phyloP scores from a whole-genome alignment of 2,888 invertebrate species.

The Volucella bombylans region DNA sequence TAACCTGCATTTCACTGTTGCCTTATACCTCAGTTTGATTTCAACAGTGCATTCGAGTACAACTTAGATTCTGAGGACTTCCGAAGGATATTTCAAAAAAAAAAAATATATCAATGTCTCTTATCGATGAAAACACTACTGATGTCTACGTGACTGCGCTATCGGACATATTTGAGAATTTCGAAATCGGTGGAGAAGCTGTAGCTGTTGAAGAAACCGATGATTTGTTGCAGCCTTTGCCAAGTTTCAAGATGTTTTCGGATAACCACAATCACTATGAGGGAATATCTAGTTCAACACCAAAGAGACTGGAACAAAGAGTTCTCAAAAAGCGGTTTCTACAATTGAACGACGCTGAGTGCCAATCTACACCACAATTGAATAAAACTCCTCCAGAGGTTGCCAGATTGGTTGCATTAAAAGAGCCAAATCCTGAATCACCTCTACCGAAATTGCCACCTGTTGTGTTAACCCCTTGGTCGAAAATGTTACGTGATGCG shows the following conservation, averaged over 20 bases:
- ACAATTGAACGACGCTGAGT: constrained; percentile 9
- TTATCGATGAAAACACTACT: constrained; percentile 28
- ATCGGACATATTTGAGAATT: constrained; percentile 43
- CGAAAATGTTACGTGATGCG: constrained; percentile 61
- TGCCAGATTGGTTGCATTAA: constrained; percentile 16
- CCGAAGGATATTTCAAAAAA: constrained; percentile 19
- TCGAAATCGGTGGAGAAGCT: constrained; percentile 32
- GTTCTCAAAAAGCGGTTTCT: constrained; percentile 29
- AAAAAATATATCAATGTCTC: constrained; percentile 38
- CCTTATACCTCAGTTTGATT: constrained; percentile 30
- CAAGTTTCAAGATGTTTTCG: constrained; percentile 40
- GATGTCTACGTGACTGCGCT: constrained; percentile 54
- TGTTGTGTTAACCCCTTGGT: constrained; percentile 63
- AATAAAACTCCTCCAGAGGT: constrained; percentile 50
- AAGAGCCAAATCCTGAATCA: background rate
- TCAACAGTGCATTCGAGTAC: constrained; percentile 48
- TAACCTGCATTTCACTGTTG: constrained; percentile 26
- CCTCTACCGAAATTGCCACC: constrained; percentile 57
- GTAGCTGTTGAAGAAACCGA: constrained; percentile 51
- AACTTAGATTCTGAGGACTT: background rate
- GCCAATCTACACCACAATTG: background rate
- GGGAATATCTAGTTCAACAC: constrained; percentile 49
- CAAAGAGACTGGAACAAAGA: constrained; percentile 40
- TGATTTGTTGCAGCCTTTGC: constrained; percentile 10
- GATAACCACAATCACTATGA: background rate